Conservation (phyloP, 1,140 invertebrate genomes). For the Pentalonia nigronervosa region DNA sequence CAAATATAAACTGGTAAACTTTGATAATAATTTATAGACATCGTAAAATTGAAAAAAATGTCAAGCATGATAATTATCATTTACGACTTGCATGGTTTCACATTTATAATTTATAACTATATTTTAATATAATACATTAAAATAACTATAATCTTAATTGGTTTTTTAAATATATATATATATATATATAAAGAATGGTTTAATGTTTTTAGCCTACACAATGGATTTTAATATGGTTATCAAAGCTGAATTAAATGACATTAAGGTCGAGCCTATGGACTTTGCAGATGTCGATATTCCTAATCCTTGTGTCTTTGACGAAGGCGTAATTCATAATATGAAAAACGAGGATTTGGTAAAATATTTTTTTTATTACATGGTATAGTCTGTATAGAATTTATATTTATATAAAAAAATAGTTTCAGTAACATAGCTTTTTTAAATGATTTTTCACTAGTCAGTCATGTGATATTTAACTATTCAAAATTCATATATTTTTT, state of each 20-base stretch:
- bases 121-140: neutral
- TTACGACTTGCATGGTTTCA: neutral
- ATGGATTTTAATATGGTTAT: neutral
- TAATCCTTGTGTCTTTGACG: neutral
- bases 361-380: neutral
- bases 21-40: neutral
- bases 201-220: neutral
- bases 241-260: neutral
- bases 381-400: neutral
- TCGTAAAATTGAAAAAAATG: neutral
- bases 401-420: neutral
- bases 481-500: no score
- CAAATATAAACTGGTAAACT: neutral
- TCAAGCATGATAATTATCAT: constrained; percentile 14
- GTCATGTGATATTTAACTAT: no score
- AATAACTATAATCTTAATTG: neutral
- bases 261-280: neutral
- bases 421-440: neutral
- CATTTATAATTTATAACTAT: neutral
- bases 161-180: neutral
- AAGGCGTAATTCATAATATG: neutral
- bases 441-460: neutral
- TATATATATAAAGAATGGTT: neutral
- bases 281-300: neutral
- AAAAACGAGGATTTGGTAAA: neutral